These are phyloP conservation scores for Drosophila rufa DNA, from an alignment of 1,140 invertebrate species.

Conservation along the genomic window DNA sequence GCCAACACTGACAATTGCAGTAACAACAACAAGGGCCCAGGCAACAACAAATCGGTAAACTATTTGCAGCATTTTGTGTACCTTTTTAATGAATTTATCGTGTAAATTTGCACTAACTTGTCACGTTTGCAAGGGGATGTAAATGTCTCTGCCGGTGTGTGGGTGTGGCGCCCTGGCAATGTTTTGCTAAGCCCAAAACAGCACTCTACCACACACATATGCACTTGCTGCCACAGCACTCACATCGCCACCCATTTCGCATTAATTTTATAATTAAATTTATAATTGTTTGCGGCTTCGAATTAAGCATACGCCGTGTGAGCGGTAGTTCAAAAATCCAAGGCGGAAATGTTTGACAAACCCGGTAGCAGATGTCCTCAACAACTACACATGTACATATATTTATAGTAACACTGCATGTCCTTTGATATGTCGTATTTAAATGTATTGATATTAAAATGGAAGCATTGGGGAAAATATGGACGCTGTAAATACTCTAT, in stretches of 20 bases:
- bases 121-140: slow-evolving; percentile 34
- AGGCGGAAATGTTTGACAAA: slow-evolving; percentile 63
- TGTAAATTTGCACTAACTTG: slow-evolving; percentile 74
- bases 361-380: slow-evolving; percentile 56
- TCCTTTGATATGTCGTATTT: slow-evolving; percentile 22
- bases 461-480: background rate
- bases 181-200: slow-evolving; percentile 48
- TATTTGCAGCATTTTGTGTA: slow-evolving; percentile 74
- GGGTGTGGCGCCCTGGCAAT: slow-evolving; percentile 43
- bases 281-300: slow-evolving; percentile 59
- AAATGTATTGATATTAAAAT: slow-evolving; percentile 12
- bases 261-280: slow-evolving; percentile 75
- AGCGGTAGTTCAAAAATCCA: slow-evolving; percentile 38
- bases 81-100: slow-evolving; percentile 82
- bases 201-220: slow-evolving; percentile 16
- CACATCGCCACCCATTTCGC: background rate
- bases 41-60: slow-evolving; percentile 38
- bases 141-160: background rate
- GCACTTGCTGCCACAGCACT: slow-evolving; percentile 13
- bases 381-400: slow-evolving; percentile 14
- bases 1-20: slow-evolving; percentile 40
- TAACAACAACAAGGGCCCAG: slow-evolving; percentile 3
- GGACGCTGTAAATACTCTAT: background rate
- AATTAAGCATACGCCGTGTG: slow-evolving; percentile 20
- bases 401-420: slow-evolving; percentile 26